These are phyloP conservation scores for Berghia stephanieae DNA, from an alignment of 1,140 invertebrate species.

Conservation along the genomic window DNA sequence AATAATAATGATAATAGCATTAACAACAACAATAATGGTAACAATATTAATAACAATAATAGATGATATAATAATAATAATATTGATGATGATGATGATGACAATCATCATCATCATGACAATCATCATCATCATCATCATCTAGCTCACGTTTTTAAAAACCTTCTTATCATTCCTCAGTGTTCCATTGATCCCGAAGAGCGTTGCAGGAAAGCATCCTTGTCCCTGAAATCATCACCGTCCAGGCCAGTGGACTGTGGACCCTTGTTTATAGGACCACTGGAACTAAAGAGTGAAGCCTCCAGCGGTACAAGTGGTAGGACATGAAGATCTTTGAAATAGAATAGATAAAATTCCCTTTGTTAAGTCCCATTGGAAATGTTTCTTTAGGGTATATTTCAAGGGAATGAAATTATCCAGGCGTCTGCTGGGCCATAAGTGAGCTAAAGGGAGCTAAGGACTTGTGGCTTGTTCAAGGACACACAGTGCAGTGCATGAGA, in stretches of 20 bases:
- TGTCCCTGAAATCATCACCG: background rate
- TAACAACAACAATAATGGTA: too few species aligned
- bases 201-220: background rate
- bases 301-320: background rate
- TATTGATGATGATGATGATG: too few species aligned
- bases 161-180: slow-evolving; percentile 2
- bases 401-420: background rate
- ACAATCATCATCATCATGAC: too few species aligned
- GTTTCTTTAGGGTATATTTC: slow-evolving; percentile 9
- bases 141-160: background rate
- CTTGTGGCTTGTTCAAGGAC: too few species aligned
- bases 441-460: too few species aligned
- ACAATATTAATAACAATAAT: too few species aligned
- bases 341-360: background rate
- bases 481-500: too few species aligned
- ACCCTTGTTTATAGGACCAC: slow-evolving; percentile 25
- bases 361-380: background rate
- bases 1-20: too few species aligned
- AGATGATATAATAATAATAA: background rate
- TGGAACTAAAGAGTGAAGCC: slow-evolving; percentile 25
- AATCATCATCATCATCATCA: background rate
- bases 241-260: slow-evolving; percentile 16
- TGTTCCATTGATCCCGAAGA: slow-evolving; percentile 19
- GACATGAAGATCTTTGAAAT: background rate
- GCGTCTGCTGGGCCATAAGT: too few species aligned